phyloP scores from a whole-genome alignment of 30 jellyfish, hydroid and myxozoan genomes.

The Aurelia sp. region DNA sequence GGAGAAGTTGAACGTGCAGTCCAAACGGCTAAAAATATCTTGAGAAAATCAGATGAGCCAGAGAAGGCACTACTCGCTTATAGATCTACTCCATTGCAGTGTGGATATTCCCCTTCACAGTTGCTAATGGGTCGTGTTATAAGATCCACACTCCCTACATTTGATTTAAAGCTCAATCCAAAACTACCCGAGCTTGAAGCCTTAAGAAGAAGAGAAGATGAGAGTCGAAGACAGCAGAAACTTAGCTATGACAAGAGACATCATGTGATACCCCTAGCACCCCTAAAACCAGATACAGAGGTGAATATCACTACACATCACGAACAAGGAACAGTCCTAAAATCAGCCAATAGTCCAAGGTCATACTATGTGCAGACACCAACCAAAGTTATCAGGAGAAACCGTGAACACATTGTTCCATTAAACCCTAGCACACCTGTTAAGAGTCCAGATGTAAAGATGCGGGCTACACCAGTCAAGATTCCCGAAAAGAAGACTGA shows the following conservation, averaged over 20 bases:
- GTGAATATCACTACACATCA: constrained; percentile 37
- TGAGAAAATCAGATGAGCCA: constrained; percentile 48
- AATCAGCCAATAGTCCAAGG: constrained; percentile 43
- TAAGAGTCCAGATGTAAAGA: constrained; percentile 18
- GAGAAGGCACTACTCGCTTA: constrained; percentile 61
- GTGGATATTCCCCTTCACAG: constrained; percentile 46
- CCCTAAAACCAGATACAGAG: constrained; percentile 34
- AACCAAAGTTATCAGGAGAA: constrained; percentile 41
- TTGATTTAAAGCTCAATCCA: constrained; percentile 6
- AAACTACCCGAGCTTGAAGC: constrained; percentile 31
- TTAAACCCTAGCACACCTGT: constrained; percentile 19
- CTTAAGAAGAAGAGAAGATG: constrained; percentile 22
- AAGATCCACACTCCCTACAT: constrained; percentile 22
- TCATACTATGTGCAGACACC: constrained; percentile 56
- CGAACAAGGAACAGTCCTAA: constrained; percentile 43
- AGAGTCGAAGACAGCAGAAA: constrained; percentile 43
- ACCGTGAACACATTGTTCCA: constrained; percentile 55
- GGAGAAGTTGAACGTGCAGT: constrained; percentile 76
- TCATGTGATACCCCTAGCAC: constrained; percentile 31
- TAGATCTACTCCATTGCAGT: constrained; percentile 53
- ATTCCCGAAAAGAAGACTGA: constrained; percentile 32
- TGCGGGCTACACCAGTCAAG: constrained; percentile 20
- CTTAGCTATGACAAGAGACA: constrained; percentile 46
- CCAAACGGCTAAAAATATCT: constrained; percentile 34
- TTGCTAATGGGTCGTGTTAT: constrained; percentile 47